Evolutionary conservation across 2,888 invertebrate genomes (phyloP), one percentile per base, ranked within the genome.

Genomic region (Andrena dorsata): DNA sequence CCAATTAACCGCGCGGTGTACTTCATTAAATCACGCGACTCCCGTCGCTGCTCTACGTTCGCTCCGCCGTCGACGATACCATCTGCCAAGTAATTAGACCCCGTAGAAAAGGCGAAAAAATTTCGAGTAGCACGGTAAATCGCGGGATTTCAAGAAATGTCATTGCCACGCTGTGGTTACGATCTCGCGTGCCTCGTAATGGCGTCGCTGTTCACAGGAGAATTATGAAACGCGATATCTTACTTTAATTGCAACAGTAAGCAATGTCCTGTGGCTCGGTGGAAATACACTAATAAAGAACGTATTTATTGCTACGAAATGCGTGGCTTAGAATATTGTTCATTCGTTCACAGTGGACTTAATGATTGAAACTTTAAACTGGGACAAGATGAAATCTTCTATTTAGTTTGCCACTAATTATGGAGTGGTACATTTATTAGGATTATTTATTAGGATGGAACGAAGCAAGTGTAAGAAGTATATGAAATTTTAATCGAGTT

Each of bases 51-150:
- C n/a, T 30, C 4, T 41, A 20, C 70, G 41, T 56, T 74, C 74
- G 47, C 41, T 68, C 51, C 58, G n/a, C n/a, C 16, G 4, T 20
- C 49, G 6, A 35, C 49, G 81, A 80, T 75, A 82, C 30, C 28
- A 80, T 80, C 82, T 56, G 51, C 23, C 51, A 30, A 32, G 74
- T 75, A 71, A 75, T 80, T 80, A 80, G 80, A 32, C 23, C 16
- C 56, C 71, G 68, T n/a, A 63, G 35, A 51, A 49, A 63, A 35
- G 63, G 13, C 58, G 56, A 51, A 80, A 41, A 80, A 76, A 72
- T 75, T 82, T 81, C 69, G 71, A 41, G 51, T 16, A 30, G 61
- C 47, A n/a, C 13, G 28, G 61, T 41, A 49, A 68, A 63, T 56
- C 60, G 16, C 8, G 26, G 8, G 69, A 69, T 69, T 56, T 63